Evolutionary conservation across 2,797 vertebrate species (phyloP).

Genomic region (Sandelia bainsii): DNA sequence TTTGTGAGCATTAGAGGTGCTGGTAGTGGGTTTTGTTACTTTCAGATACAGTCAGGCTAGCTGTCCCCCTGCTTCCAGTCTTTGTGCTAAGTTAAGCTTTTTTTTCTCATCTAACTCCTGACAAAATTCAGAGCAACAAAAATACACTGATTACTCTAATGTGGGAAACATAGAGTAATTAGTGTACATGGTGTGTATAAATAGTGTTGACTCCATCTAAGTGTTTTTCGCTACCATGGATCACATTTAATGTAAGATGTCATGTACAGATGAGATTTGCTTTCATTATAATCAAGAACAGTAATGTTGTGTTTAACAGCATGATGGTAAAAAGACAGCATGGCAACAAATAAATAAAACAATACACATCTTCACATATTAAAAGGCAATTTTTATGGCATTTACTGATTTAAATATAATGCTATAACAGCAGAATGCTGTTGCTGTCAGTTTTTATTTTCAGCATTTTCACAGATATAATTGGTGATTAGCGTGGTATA

Average conservation of each 20-base stretch:
- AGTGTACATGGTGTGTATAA: too few relatives aligned
- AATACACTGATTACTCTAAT: too few relatives aligned
- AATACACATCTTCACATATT: not conserved
- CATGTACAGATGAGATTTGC: not conserved
- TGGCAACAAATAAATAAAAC: not conserved
- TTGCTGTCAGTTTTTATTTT: constrained; percentile 5
- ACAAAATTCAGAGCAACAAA: too few relatives aligned
- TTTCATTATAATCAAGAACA: not conserved
- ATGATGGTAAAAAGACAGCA: not conserved
- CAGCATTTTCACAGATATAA: not conserved
- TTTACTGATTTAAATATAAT: not conserved
- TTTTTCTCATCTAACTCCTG: too few relatives aligned
- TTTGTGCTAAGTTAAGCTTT: too few relatives aligned
- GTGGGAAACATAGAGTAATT: too few relatives aligned
- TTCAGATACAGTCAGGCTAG: too few relatives aligned
- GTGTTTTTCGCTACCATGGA: too few relatives aligned
- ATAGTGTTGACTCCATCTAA: too few relatives aligned
- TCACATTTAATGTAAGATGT: not conserved
- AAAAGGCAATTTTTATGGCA: not conserved
- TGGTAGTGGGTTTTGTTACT: too few relatives aligned
- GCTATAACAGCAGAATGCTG: not conserved
- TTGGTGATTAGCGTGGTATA: constrained; percentile 29
- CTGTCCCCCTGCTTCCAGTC: too few relatives aligned
- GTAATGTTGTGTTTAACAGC: not conserved
- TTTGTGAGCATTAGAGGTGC: too few relatives aligned